Evolutionary conservation across 2,113 vertebrate genomes (phyloP).

Genomic region (Pelvicachromis taeniatus): DNA sequence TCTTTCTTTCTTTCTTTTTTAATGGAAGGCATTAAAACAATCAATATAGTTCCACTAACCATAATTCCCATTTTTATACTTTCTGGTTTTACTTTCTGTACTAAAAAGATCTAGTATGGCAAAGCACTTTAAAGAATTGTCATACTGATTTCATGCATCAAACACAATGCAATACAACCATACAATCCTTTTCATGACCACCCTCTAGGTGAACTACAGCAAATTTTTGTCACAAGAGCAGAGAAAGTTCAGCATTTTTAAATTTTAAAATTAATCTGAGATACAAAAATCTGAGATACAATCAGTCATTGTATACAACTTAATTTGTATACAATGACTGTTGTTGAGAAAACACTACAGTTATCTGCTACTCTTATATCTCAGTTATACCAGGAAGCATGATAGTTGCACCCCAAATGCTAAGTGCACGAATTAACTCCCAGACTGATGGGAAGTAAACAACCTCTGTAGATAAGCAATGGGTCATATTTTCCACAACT

Average conservation of each 20-base stretch:
- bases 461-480: not conserved
- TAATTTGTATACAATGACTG: not conserved
- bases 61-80: too few species aligned
- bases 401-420: not conserved
- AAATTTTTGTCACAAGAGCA: not conserved
- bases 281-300: too few species aligned
- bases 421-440: rapidly evolving
- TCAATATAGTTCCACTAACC: too few species aligned
- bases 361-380: not conserved
- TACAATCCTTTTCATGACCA: too few species aligned
- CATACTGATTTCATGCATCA: too few species aligned
- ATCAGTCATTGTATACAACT: too few species aligned
- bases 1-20: too few species aligned
- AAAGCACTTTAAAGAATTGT: too few species aligned
- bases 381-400: not conserved
- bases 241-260: not conserved
- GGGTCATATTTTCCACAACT: not conserved
- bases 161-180: not conserved
- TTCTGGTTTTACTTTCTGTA: too few species aligned
- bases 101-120: too few species aligned
- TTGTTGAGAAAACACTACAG: not conserved
- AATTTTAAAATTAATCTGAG: not conserved
- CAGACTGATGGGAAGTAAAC: not conserved
- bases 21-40: too few species aligned
- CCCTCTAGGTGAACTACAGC: not conserved